Base-by-base conservation (phyloP, 2,113 vertebrate species). In the Alexandromys fortis region DNA sequence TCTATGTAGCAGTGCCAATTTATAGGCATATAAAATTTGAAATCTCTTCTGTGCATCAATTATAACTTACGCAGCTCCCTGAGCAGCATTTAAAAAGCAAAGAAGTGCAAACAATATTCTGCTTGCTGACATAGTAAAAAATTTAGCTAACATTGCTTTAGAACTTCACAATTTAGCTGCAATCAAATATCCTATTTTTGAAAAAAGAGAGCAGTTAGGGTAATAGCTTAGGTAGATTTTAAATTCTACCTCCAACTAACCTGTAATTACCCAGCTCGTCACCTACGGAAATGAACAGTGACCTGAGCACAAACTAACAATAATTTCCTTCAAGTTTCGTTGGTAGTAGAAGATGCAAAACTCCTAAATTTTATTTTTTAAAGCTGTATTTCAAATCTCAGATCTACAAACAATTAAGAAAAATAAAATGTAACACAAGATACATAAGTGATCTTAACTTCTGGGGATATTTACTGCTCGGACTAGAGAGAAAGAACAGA, bases 51-150 rank as follows among this genome's bases (percentile, higher is more conserved):
- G 58, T 91, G 58, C 96, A 98, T 98, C 98, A 98, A 73, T 98
- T 98, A 98, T 87, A 95, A 96, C 93, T 78, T 76, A 96, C 0
- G 0, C 92, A 98, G 97, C 89, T 97, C 97, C 96, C 97, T 93
- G 61, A 98, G 94, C 76, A 98, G 90, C 96, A 98, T 97, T 98
- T 98, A 98, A 97, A 98, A 98, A 92, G 97, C 94, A 98, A 97
- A 97, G 93, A 98, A 98, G 94, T 86, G 90, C 98, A 98, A 98
- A 97, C 95, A 98, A 96, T 97, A 97, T 98, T 98, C 92, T 96
- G 95, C 81, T 98, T 98, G 97, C 97, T 99, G 98, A 98, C 97
- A 98, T 61, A 76, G 97, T 89, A 98, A 98, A 97, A 98, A 98
- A 97, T 97, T 96, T 97, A 97, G 86, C 92, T 97, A 97, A 95